Percentiles rank a stretch among this genome's conserved stretches.
phyloP scores from a whole-genome alignment of 1,140 invertebrate species.

The Orchesella cincta region DNA sequence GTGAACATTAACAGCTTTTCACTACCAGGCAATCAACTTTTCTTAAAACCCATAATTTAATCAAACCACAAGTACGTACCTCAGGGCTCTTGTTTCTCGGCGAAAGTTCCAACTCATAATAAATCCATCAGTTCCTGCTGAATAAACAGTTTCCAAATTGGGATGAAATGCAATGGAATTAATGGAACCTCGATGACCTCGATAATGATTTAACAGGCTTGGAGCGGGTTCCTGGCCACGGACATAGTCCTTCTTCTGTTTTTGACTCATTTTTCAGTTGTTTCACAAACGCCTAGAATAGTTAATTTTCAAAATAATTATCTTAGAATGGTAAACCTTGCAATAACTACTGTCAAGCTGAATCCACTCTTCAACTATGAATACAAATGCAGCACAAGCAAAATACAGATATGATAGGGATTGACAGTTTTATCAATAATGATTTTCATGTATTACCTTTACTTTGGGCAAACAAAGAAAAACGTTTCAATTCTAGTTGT shows the following conservation, averaged over 20 bases:
- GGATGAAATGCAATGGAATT: slow-evolving; percentile 18
- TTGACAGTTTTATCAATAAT: too few relatives aligned
- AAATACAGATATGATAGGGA: background rate
- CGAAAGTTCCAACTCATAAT: slow-evolving; percentile 26
- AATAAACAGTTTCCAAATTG: slow-evolving; percentile 7
- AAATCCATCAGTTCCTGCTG: background rate
- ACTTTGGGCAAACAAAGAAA: too few relatives aligned
- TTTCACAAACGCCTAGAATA: too few relatives aligned
- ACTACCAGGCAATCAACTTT: background rate
- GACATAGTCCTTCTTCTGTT: background rate
- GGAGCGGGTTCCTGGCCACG: background rate
- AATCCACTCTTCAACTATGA: background rate
- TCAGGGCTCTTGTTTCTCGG: slow-evolving; percentile 17
- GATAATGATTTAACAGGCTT: slow-evolving; percentile 15
- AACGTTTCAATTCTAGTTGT: too few relatives aligned
- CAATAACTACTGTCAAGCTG: too few relatives aligned
- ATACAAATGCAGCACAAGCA: background rate
- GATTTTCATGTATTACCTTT: too few relatives aligned
- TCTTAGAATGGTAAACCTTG: too few relatives aligned
- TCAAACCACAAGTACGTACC: background rate
- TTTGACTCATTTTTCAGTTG: background rate
- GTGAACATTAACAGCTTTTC: too few relatives aligned
- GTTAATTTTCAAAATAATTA: too few relatives aligned
- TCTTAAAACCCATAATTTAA: background rate
- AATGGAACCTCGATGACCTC: background rate